Evolutionary conservation across 2,113 vertebrate species (phyloP).

Genomic region (Triplophysa rosa): DNA sequence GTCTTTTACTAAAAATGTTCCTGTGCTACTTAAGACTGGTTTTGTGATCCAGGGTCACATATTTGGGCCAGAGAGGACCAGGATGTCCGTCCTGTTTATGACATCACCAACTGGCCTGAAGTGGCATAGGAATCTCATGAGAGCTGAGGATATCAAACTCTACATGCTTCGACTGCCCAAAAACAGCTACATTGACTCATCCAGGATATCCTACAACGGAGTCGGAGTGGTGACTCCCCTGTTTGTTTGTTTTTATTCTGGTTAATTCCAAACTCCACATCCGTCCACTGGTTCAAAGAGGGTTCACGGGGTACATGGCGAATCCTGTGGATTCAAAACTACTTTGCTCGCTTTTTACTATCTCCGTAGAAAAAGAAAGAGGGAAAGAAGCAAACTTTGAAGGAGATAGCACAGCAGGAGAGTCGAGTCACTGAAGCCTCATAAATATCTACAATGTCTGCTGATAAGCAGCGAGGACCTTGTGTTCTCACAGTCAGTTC

Average conservation of each 20-base stretch:
- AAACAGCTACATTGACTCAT: conserved; percentile 48
- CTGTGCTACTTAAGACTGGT: too few species aligned
- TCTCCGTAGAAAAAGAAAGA: background rate
- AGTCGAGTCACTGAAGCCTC: conserved; percentile 31
- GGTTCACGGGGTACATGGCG: conserved; percentile 43
- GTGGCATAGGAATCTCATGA: conserved; percentile 16
- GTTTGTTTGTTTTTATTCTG: conserved; percentile 42
- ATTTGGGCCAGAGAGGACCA: conserved; percentile 38
- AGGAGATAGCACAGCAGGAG: background rate
- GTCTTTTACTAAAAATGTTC: too few species aligned
- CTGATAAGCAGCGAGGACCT: conserved; percentile 46
- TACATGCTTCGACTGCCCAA: conserved; percentile 45
- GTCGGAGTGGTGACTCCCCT: conserved; percentile 27
- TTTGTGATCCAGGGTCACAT: too few species aligned
- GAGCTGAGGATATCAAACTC: conserved; percentile 17
- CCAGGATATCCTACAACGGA: conserved; percentile 60
- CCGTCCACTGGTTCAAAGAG: conserved; percentile 49
- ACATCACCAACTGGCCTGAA: conserved; percentile 36
- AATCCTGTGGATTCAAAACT: background rate
- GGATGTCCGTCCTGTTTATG: conserved; percentile 54
- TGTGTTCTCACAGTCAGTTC: conserved; percentile 28
- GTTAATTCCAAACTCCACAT: conserved; percentile 34
- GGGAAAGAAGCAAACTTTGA: conserved; percentile 14
- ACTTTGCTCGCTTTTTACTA: background rate
- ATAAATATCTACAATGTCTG: conserved; percentile 47